phyloP scores from a whole-genome alignment of 92 coral and sea anemone genomes.

The Virgularia gustaviana region DNA sequence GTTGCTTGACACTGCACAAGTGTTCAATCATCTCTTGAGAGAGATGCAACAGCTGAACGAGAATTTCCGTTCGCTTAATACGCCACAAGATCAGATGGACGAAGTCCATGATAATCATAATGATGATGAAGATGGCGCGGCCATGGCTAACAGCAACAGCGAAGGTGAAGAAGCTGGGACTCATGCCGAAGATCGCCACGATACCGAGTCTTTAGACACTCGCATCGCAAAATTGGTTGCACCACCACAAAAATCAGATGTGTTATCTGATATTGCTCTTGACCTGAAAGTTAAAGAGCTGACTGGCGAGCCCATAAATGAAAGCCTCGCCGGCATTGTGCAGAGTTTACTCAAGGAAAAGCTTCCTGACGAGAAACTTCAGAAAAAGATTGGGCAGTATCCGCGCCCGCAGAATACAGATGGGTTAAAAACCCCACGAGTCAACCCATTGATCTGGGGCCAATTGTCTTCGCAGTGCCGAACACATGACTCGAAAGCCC shows the following conservation, averaged over 20 bases:
- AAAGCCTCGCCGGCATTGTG: constrained; percentile 53
- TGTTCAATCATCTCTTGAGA: too few species aligned
- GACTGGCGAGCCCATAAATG: constrained; percentile 49
- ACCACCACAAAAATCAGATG: not conserved
- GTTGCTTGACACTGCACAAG: too few species aligned
- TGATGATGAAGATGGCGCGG: too few species aligned
- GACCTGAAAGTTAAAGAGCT: constrained; percentile 45
- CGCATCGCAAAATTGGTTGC: not conserved
- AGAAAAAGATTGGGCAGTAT: constrained; percentile 47
- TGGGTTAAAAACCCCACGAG: constrained; percentile 39
- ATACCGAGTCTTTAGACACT: not conserved
- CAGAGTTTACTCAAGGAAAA: constrained; percentile 50
- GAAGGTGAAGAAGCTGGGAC: not conserved
- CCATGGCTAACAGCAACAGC: too few species aligned
- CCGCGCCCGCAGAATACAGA: constrained; percentile 40
- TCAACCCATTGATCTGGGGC: constrained; percentile 52
- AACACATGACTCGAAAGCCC: constrained; percentile 58
- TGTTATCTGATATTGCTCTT: constrained; percentile 3
- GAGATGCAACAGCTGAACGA: too few species aligned
- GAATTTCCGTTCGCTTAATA: too few species aligned
- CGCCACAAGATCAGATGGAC: too few species aligned
- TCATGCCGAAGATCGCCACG: not conserved
- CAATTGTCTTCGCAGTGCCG: constrained; percentile 46
- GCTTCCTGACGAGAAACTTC: constrained; percentile 27
- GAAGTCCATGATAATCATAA: too few species aligned